These are phyloP conservation scores for Cydia pomonella DNA, from an alignment of 1,140 invertebrate genomes.

Conservation along the genomic window DNA sequence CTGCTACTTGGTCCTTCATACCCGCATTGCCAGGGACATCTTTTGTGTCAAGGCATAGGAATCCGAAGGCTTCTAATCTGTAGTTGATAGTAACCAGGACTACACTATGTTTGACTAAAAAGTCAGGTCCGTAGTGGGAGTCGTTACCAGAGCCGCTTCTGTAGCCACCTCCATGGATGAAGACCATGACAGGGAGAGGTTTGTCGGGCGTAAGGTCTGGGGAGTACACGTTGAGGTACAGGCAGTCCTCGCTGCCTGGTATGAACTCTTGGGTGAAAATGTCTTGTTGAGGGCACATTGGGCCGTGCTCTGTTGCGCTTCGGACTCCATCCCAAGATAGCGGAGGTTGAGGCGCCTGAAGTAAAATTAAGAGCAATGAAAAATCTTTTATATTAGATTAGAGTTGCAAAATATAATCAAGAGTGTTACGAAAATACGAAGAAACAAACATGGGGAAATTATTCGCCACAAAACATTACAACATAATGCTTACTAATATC, in stretches of 20 bases:
- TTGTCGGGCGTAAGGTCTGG: slow-evolving; percentile 60
- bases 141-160: slow-evolving; percentile 79
- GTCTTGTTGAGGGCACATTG: slow-evolving; percentile 70
- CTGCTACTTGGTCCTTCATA: slow-evolving; percentile 82
- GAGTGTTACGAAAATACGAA: neutral
- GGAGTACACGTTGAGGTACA: slow-evolving; percentile 84
- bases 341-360: slow-evolving; percentile 74
- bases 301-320: slow-evolving; percentile 77
- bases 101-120: slow-evolving; percentile 82
- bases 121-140: slow-evolving; percentile 81
- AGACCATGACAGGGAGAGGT: slow-evolving; percentile 83
- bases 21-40: slow-evolving; percentile 81
- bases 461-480: no score
- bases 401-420: no score
- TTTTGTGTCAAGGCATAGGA: slow-evolving; percentile 73
- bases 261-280: slow-evolving; percentile 46
- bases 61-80: slow-evolving; percentile 65
- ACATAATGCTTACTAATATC: no score
- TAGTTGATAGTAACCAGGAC: slow-evolving; percentile 85
- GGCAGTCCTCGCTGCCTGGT: slow-evolving; percentile 81
- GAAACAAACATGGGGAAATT: no score
- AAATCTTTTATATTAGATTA: neutral
- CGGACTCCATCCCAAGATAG: slow-evolving; percentile 78
- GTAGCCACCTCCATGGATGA: slow-evolving; percentile 84
- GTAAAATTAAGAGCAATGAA: slow-evolving; percentile 33